Conservation (phyloP, 1,140 invertebrate species). For the Micrasema longulum region DNA sequence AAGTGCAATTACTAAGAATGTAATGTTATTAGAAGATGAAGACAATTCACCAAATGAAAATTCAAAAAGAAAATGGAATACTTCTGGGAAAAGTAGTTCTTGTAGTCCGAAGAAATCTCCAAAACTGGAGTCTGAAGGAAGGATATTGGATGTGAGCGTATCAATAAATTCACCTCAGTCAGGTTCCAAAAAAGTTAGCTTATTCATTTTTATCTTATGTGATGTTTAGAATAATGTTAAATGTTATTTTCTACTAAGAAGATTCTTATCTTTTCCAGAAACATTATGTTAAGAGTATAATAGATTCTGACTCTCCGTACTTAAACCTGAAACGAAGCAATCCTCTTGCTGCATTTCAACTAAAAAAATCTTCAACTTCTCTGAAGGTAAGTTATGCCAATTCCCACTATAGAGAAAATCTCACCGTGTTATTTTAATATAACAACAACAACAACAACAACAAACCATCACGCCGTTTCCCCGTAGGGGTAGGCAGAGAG, state of each 20-base stretch:
- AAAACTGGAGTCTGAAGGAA: neutral
- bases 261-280: slow-evolving; percentile 26
- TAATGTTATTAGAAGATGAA: neutral
- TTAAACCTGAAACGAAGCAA: slow-evolving; percentile 41
- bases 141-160: neutral
- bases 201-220: no score
- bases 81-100: neutral
- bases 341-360: slow-evolving; percentile 13
- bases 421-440: no score
- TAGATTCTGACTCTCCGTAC: slow-evolving; percentile 41
- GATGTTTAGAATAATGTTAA: no score
- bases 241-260: no score
- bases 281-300: slow-evolving; percentile 21
- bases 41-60: slow-evolving; percentile 1
- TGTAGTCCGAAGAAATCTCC: slow-evolving; percentile 1
- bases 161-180: neutral
- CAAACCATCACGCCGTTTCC: no score
- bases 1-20: neutral
- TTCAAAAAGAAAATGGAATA: slow-evolving; percentile 8
- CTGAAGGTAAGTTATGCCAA: no score
- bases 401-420: no score
- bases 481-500: no score
- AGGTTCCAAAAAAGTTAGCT: neutral
- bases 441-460: no score
- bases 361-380: slow-evolving; percentile 9